Conservation (phyloP, 1,140 invertebrate species). For the Dendroctonus ponderosae region DNA sequence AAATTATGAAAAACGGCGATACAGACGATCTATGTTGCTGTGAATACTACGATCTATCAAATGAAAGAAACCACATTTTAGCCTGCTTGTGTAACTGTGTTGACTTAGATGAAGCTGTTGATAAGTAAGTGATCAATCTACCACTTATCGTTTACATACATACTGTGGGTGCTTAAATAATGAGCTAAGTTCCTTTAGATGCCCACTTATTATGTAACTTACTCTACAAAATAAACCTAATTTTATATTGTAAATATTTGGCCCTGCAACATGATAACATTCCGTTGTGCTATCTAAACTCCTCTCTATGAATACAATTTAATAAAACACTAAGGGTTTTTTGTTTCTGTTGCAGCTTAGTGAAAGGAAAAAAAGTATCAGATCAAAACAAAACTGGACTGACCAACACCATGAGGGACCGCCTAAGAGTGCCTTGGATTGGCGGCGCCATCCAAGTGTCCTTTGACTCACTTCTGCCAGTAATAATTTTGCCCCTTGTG, state of each 20-base stretch:
- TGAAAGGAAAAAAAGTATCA: slow-evolving; percentile 39
- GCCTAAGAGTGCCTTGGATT: slow-evolving; percentile 48
- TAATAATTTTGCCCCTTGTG: slow-evolving; percentile 62
- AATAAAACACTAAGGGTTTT: too few relatives aligned
- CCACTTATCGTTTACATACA: too few relatives aligned
- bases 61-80: slow-evolving; percentile 56
- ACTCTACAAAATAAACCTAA: too few relatives aligned
- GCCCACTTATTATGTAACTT: too few relatives aligned
- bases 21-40: slow-evolving; percentile 56
- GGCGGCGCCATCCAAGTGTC: slow-evolving; percentile 54
- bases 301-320: too few relatives aligned
- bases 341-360: slow-evolving; percentile 39
- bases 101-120: slow-evolving; percentile 55
- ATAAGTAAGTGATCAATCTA: slow-evolving; percentile 45
- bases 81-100: slow-evolving; percentile 60
- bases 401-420: slow-evolving; percentile 54
- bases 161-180: too few relatives aligned
- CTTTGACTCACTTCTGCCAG: slow-evolving; percentile 61
- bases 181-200: too few relatives aligned
- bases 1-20: slow-evolving; percentile 31
- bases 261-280: too few relatives aligned
- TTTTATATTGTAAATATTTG: too few relatives aligned
- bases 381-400: slow-evolving; percentile 31
- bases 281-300: too few relatives aligned
- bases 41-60: slow-evolving; percentile 56